Percentiles rank a stretch among this genome's conserved stretches.
Evolutionary conservation across 1,140 invertebrate species (phyloP).

Genomic region (Linepithema humile): DNA sequence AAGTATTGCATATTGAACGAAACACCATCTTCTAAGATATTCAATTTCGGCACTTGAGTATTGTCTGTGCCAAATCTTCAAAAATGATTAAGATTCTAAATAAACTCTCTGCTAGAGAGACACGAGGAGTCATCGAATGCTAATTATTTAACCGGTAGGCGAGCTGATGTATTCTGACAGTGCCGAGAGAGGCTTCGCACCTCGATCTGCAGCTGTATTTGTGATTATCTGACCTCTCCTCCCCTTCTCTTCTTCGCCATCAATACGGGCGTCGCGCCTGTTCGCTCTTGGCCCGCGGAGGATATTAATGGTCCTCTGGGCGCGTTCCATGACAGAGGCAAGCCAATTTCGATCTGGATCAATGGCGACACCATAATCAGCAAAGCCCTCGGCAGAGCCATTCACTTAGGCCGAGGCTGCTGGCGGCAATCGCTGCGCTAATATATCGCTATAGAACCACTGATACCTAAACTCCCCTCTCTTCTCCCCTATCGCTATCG

Average conservation of each 20-base stretch:
- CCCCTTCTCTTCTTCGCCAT: conserved; percentile 17
- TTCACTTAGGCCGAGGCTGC: conserved; percentile 67
- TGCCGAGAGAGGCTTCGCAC: conserved; percentile 13
- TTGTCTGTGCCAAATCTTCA: not conserved
- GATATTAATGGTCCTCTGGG: conserved; percentile 70
- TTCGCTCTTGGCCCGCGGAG: conserved; percentile 38
- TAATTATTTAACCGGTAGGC: conserved; percentile 10
- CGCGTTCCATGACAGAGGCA: conserved; percentile 68
- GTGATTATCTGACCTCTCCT: conserved; percentile 34
- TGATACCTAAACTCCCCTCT: conserved; percentile 34
- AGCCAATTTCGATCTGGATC: conserved; percentile 72
- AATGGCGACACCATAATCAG: conserved; percentile 71
- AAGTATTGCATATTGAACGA: too few relatives aligned
- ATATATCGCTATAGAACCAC: conserved; percentile 55
- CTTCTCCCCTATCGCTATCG: not conserved
- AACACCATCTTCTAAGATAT: too few relatives aligned
- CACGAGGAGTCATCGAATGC: not conserved
- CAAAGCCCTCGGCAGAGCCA: conserved; percentile 69
- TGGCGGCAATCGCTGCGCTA: conserved; percentile 64
- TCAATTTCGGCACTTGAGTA: too few relatives aligned
- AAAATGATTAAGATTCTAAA: not conserved
- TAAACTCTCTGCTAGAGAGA: not conserved
- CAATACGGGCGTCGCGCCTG: conserved; percentile 30
- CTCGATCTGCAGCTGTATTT: conserved; percentile 42
- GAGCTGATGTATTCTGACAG: conserved; percentile 17